Evolutionary conservation across 2,113 vertebrate genomes (phyloP).

Genomic region (Lepus europaeus): DNA sequence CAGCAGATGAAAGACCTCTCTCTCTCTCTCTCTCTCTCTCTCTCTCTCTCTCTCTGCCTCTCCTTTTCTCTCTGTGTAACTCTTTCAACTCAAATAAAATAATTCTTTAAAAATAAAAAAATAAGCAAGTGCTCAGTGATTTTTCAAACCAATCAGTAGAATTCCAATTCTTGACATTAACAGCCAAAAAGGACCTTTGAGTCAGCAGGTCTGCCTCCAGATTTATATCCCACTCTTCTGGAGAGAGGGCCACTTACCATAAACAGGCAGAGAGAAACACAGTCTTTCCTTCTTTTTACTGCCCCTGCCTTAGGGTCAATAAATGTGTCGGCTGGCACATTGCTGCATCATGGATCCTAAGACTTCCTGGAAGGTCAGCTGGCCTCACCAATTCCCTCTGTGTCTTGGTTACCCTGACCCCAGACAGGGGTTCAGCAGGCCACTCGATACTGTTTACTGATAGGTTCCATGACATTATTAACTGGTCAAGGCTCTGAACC

Average conservation of each 20-base stretch:
- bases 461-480: slow-evolving; percentile 54
- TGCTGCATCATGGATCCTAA: not conserved
- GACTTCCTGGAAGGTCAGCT: not conserved
- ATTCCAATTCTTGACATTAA: not conserved
- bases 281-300: not conserved
- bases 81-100: no score
- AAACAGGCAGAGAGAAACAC: not conserved
- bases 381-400: not conserved
- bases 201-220: not conserved
- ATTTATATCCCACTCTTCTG: not conserved
- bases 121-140: not conserved
- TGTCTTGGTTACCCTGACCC: slow-evolving; percentile 62
- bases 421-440: slow-evolving; percentile 45
- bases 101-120: not conserved
- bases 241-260: not conserved
- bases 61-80: no score
- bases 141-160: not conserved
- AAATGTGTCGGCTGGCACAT: not conserved
- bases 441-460: slow-evolving; percentile 65
- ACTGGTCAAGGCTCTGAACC: slow-evolving; percentile 52
- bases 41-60: no score
- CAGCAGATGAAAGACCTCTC: no score
- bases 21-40: no score
- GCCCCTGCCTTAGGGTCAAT: no score
- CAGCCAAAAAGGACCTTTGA: not conserved